A percentile compares a stretch with the other conserved stretches of the same genome.
Evolutionary conservation across 2,113 vertebrate species (phyloP).

Genomic region (Romanogobio albipinnatus): DNA sequence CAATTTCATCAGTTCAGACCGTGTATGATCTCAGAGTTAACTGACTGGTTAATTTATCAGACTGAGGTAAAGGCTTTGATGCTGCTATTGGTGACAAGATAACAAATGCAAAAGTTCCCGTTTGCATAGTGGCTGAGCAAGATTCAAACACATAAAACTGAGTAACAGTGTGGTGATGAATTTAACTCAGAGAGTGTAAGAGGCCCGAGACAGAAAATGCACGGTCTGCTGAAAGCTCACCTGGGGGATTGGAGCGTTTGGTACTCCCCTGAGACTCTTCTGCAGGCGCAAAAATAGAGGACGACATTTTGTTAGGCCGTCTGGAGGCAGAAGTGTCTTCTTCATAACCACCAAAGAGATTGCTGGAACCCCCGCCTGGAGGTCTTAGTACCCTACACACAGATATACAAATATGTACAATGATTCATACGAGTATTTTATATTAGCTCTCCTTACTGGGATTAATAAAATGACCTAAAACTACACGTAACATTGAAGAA

Average conservation of each 20-base stretch:
- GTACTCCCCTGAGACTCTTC: constrained; percentile 80
- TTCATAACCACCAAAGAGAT: constrained; percentile 84
- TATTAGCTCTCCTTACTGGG: too few species aligned
- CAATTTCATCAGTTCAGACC: not conserved
- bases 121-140: not conserved
- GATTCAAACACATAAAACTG: not conserved
- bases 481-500: not conserved
- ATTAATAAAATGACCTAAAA: not conserved
- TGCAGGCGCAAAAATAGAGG: constrained; percentile 84
- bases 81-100: not conserved
- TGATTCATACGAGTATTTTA: not conserved
- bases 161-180: constrained; percentile 39
- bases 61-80: not conserved
- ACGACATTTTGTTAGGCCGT: constrained; percentile 86
- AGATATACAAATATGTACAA: not conserved
- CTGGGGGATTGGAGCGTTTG: constrained; percentile 91
- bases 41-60: not conserved
- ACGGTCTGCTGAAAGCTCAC: constrained; percentile 66
- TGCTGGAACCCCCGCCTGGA: constrained; percentile 86
- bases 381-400: constrained; percentile 83
- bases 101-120: constrained; percentile 19
- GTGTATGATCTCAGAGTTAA: not conserved
- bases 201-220: not conserved
- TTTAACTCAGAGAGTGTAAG: constrained; percentile 17
- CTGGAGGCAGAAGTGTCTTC: constrained; percentile 75